Conservation (phyloP, 1,140 invertebrate species). For the Drosophila pseudoobscura region DNA sequence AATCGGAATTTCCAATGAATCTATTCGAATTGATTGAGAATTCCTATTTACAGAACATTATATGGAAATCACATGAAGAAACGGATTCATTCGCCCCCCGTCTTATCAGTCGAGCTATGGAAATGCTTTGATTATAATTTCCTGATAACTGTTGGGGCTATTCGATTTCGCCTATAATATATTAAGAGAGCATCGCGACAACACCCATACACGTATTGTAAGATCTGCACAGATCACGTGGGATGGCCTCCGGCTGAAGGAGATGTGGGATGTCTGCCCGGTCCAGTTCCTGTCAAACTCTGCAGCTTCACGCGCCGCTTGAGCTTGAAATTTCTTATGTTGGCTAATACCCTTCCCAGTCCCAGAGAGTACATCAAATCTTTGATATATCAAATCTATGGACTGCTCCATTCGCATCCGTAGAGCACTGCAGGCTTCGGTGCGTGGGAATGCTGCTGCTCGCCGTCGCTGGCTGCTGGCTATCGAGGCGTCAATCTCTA, state of each 20-base stretch:
- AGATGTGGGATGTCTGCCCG: conserved; percentile 12
- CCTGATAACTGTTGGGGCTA: conserved; percentile 15
- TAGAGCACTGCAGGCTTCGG: conserved; percentile 45
- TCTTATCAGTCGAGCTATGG: conserved; percentile 23
- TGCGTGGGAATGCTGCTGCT: conserved; percentile 27
- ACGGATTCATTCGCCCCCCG: not conserved
- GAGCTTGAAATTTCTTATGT: conserved; percentile 36
- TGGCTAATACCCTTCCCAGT: conserved; percentile 1
- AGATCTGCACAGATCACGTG: conserved; percentile 23
- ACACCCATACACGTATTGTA: not conserved
- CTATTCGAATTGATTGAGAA: conserved; percentile 21
- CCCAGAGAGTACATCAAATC: conserved; percentile 17
- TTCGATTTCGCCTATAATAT: not conserved
- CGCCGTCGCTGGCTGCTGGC: conserved; percentile 11
- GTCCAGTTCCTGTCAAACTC: conserved; percentile 25
- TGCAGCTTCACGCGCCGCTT: conserved; percentile 34
- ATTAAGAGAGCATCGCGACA: not conserved
- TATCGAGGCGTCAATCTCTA: conserved; percentile 68
- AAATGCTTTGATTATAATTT: conserved; percentile 31
- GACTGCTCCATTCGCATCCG: too few species aligned
- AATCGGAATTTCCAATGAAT: conserved; percentile 3
- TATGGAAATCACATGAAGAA: conserved; percentile 14
- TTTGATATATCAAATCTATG: too few species aligned
- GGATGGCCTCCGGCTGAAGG: conserved; percentile 18
- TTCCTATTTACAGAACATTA: conserved; percentile 12